A percentile compares a stretch with the other conserved stretches of the same genome.
phyloP scores from a whole-genome alignment of 2,888 invertebrate genomes.

The Neelides folsomi region DNA sequence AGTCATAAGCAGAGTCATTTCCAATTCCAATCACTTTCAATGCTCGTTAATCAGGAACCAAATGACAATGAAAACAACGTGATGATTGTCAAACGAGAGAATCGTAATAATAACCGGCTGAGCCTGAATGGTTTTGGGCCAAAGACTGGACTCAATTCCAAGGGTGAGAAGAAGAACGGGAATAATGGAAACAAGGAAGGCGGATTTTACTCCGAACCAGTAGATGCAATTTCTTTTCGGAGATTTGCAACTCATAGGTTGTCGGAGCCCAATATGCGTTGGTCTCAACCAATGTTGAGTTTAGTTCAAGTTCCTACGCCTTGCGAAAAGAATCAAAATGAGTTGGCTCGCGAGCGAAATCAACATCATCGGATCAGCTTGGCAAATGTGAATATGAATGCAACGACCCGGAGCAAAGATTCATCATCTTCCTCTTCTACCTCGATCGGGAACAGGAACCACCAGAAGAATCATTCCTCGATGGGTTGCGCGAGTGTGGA shows the following conservation, averaged over 20 bases:
- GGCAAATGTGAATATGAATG: constrained; percentile 11
- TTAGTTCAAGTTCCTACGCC: constrained; percentile 18
- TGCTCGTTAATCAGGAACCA: constrained; percentile 3
- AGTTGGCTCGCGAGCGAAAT: constrained; percentile 2
- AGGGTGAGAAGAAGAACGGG: not conserved
- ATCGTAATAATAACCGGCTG: constrained; percentile 28
- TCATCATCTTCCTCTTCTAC: too few relatives aligned
- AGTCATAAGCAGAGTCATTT: constrained; percentile 10
- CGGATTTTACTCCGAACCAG: constrained; percentile 32
- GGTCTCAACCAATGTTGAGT: constrained; percentile 29
- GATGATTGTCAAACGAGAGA: constrained; percentile 18
- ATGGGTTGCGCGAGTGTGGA: constrained; percentile 25
- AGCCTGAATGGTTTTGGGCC: constrained; percentile 22
- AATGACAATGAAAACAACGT: constrained; percentile 20
- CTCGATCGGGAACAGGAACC: not conserved
- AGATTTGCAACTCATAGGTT: constrained; percentile 26
- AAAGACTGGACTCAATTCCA: not conserved
- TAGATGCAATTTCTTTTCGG: constrained; percentile 28
- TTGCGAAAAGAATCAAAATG: not conserved
- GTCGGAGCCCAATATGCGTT: constrained; percentile 31
- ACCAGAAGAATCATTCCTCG: not conserved
- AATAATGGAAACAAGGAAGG: not conserved
- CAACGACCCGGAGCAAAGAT: not conserved
- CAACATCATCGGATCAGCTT: constrained; percentile 10
- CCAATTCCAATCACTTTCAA: constrained; percentile 6